These are phyloP conservation scores for Masnerella sp. DNA, from an alignment of 2,888 invertebrate species.

Conservation along the genomic window DNA sequence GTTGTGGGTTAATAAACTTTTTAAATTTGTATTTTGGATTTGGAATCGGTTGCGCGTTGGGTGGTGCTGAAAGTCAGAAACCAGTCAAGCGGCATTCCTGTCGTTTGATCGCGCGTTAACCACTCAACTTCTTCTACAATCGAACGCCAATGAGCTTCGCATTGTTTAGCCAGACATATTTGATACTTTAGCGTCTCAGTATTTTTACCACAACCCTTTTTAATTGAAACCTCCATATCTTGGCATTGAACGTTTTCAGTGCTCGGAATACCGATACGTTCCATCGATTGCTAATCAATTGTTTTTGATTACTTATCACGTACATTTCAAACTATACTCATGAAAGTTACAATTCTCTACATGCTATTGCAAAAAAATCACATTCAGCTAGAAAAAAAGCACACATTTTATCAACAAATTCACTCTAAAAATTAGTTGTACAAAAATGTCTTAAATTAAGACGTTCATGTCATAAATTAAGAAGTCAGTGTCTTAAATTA, in stretches of 20 bases:
- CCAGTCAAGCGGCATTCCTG: slow-evolving; percentile 71
- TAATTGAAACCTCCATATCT: slow-evolving; percentile 38
- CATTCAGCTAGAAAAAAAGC: too few species aligned
- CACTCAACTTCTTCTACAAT: slow-evolving; percentile 42
- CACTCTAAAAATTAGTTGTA: too few species aligned
- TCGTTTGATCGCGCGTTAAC: slow-evolving; percentile 61
- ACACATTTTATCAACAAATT: too few species aligned
- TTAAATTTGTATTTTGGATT: neutral
- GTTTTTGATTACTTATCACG: too few species aligned
- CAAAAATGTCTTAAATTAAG: too few species aligned
- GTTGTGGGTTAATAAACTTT: too few species aligned
- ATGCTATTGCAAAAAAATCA: too few species aligned
- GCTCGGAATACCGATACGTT: slow-evolving; percentile 1
- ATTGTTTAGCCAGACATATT: slow-evolving; percentile 48
- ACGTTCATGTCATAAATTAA: too few species aligned
- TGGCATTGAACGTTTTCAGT: slow-evolving; percentile 8
- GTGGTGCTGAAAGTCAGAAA: slow-evolving; percentile 63
- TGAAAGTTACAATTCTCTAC: too few species aligned
- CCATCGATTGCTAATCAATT: too few species aligned
- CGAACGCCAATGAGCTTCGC: slow-evolving; percentile 35
- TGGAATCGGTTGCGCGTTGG: slow-evolving; percentile 25
- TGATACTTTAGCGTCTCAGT: slow-evolving; percentile 20
- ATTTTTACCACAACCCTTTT: slow-evolving; percentile 30
- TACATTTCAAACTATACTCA: neutral
- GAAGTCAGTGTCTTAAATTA: too few species aligned